Conservation (phyloP, 1,140 invertebrate species). For the Drosophila mauritiana region DNA sequence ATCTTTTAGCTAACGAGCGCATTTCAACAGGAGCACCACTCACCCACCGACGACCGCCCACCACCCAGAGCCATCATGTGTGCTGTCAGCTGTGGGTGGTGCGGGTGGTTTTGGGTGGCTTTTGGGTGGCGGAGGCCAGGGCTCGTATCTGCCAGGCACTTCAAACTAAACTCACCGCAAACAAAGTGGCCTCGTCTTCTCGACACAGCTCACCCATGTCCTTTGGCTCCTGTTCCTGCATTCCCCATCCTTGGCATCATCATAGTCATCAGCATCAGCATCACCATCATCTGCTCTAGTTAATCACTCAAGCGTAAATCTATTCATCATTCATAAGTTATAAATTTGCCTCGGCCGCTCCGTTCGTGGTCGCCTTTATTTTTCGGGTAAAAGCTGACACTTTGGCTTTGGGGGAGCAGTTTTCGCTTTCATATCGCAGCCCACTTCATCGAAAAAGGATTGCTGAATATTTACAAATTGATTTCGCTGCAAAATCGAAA, state of each 20-base stretch:
- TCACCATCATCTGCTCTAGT: slow-evolving; percentile 60
- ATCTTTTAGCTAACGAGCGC: slow-evolving; percentile 82
- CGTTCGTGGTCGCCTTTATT: slow-evolving; percentile 52
- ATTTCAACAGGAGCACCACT: slow-evolving; percentile 67
- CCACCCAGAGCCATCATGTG: slow-evolving; percentile 34
- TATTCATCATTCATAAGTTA: slow-evolving; percentile 84
- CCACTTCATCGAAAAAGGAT: slow-evolving; percentile 45
- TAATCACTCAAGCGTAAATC: slow-evolving; percentile 84
- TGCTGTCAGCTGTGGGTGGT: slow-evolving; percentile 52
- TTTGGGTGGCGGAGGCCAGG: slow-evolving; percentile 34
- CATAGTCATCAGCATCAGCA: background rate
- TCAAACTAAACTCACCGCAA: slow-evolving; percentile 83
- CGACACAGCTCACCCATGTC: slow-evolving; percentile 42
- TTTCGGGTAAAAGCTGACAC: slow-evolving; percentile 58
- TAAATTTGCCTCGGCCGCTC: slow-evolving; percentile 73
- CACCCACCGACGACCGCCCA: slow-evolving; percentile 2
- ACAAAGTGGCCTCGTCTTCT: slow-evolving; percentile 79
- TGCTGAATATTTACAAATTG: slow-evolving; percentile 72
- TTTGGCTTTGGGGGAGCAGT: slow-evolving; percentile 28
- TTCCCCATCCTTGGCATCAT: background rate
- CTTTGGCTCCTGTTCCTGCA: slow-evolving; percentile 31
- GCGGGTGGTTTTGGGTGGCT: slow-evolving; percentile 1
- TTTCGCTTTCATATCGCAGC: slow-evolving; percentile 31
- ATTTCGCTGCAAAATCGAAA: slow-evolving; percentile 46
- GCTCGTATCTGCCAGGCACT: slow-evolving; percentile 75